A percentile compares a stretch with the other conserved stretches of the same genome.
Evolutionary conservation across 2,113 vertebrate genomes (phyloP).

Genomic region (Panthera leo): DNA sequence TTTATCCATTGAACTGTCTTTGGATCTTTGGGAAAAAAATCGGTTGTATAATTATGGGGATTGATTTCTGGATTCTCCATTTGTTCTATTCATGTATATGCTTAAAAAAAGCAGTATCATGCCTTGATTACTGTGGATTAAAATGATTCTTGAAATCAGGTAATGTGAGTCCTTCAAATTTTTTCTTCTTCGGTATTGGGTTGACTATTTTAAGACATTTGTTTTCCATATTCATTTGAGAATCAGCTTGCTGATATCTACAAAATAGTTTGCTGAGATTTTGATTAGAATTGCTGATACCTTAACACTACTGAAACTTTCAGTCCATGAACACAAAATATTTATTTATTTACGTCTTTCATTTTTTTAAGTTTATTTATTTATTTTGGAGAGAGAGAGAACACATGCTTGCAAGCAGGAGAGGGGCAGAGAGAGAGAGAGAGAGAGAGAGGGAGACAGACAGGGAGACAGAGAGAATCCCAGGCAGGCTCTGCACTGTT

Average conservation of each 20-base stretch:
- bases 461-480: too few species aligned
- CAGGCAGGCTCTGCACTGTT: too few species aligned
- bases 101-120: background rate
- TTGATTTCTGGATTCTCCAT: background rate
- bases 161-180: background rate
- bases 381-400: too few species aligned
- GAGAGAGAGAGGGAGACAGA: too few species aligned
- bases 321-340: background rate
- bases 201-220: background rate
- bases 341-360: background rate
- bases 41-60: background rate
- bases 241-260: background rate
- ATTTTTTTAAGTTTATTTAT: too few species aligned
- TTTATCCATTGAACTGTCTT: background rate
- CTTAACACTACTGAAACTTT: background rate
- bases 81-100: background rate
- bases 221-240: background rate
- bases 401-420: too few species aligned
- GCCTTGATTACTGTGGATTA: background rate
- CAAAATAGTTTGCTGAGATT: background rate
- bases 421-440: too few species aligned
- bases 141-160: background rate
- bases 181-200: too few species aligned
- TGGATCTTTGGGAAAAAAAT: background rate
- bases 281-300: too few species aligned